Base-by-base conservation (phyloP, 64 coral and sea anemone genomes). In the Porites lutea region DNA sequence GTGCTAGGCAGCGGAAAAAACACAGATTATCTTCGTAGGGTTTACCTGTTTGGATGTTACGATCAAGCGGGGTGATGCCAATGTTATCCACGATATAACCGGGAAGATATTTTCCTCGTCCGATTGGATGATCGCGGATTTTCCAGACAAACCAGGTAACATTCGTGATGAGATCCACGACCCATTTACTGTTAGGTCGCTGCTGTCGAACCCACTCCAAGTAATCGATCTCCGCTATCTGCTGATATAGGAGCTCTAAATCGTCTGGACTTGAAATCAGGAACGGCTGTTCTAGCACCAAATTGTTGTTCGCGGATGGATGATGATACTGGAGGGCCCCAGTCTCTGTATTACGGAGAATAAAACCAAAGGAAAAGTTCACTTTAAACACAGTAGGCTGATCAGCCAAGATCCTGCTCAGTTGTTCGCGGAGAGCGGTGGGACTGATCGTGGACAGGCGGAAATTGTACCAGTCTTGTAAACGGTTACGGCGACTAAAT, bases 181-280 rank as follows among this genome's bases (percentile, higher is more conserved):
- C 79, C 79, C 79, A 44, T 83, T 83, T 83, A 63, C 21, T 62
- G 60, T 83, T 65, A 5, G 79, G 79, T 48, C 76, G 9, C 63
- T 83, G 59, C 11, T 83, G 37, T 9, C 37, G 23, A 16, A 65
- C 19, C 58, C 58, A 65, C 37, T 73, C 16, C 45, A 55, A 55
- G 53, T 55, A 55, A 55, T 55, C 79, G 4, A 83, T 60, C 10
- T 64, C 19, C 3, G 5, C 46, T 3, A 65, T 46, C 53, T 55
- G 5, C 11, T 55, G 53, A 7, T 7, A 7, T 7, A 11, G 8
- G 15, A 23, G 58, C 12, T 65, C 59, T 64, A 82, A 43, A 37
- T 82, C 85, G 7, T 50, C 18, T 7, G n/a, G 48, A 59, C 19
- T 88, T 12, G 86, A 53, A 18, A 88, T 74, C 1, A 57, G 69